Evolutionary conservation across 1,140 invertebrate genomes (phyloP).

Genomic region (Mactra quadrangularis): DNA sequence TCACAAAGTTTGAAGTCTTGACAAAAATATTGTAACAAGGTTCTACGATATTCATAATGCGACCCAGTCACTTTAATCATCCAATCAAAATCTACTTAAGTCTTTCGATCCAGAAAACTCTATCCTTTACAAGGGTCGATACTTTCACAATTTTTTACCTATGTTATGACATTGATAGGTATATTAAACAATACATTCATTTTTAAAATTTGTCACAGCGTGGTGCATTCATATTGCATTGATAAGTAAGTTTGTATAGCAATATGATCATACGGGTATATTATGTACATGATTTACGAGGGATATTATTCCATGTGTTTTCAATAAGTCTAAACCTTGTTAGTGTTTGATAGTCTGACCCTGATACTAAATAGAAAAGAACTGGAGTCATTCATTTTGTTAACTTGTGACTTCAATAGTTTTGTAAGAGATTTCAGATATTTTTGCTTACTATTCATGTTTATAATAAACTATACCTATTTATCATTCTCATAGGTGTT

Average conservation of each 20-base stretch:
- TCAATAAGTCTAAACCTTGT: constrained; percentile 11
- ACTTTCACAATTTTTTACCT: constrained; percentile 38
- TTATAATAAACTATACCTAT: too few species aligned
- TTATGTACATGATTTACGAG: constrained; percentile 42
- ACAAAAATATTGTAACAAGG: too few species aligned
- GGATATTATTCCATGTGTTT: constrained; percentile 39
- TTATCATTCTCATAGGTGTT: too few species aligned
- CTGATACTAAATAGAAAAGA: neutral
- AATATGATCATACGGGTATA: constrained; percentile 22
- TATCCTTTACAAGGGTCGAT: constrained; percentile 52
- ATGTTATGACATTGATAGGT: neutral
- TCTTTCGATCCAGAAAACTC: constrained; percentile 7
- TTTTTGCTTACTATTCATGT: too few species aligned
- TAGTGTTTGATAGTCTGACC: constrained; percentile 5
- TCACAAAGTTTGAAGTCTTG: too few species aligned
- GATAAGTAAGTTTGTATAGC: constrained; percentile 23
- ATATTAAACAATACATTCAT: constrained; percentile 12
- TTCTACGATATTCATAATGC: too few species aligned
- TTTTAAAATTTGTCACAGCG: constrained; percentile 16
- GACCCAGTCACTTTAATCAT: too few species aligned
- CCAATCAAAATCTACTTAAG: too few species aligned
- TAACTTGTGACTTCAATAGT: too few species aligned
- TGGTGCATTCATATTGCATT: constrained; percentile 36
- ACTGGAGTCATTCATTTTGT: too few species aligned
- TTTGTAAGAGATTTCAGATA: too few species aligned